phyloP scores from a whole-genome alignment of 2,888 invertebrate species.

The Heliothis peltigera region DNA sequence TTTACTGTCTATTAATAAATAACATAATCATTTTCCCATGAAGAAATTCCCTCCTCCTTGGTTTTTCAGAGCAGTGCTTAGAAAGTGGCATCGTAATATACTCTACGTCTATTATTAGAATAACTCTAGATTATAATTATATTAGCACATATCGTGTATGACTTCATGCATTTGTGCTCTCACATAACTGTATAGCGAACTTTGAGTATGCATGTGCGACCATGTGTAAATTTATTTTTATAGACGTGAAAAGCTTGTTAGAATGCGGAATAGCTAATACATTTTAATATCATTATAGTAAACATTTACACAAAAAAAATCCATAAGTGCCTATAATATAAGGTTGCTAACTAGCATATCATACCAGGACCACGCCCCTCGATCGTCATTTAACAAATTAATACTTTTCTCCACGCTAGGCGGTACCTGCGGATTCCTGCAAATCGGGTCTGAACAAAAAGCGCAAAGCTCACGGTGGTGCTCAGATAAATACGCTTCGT shows the following conservation, averaged over 20 bases:
- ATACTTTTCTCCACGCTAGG: conserved; percentile 75
- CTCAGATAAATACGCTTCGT: conserved; percentile 84
- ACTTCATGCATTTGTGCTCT: background rate
- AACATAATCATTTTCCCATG: no score
- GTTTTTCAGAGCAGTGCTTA: background rate
- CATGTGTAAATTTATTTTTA: background rate
- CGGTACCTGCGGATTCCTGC: conserved; percentile 86
- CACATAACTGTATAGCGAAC: conserved; percentile 7
- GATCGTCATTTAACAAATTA: conserved; percentile 81
- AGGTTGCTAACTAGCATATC: conserved; percentile 62
- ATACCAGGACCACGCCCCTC: conserved; percentile 72
- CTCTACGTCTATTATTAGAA: conserved; percentile 13
- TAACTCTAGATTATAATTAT: background rate
- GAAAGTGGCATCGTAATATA: conserved; percentile 12
- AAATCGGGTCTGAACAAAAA: conserved; percentile 85
- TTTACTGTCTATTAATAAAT: no score
- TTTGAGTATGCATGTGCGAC: conserved; percentile 7
- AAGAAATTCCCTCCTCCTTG: background rate
- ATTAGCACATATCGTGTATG: background rate
- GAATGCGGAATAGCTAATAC: conserved; percentile 17
- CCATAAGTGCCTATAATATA: conserved; percentile 35
- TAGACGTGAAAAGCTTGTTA: conserved; percentile 9
- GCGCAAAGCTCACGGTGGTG: conserved; percentile 83
- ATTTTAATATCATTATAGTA: conserved; percentile 16
- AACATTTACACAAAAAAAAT: conserved; percentile 8